A percentile compares a stretch with the other conserved stretches of the same genome.
These are phyloP conservation scores for Epizoanthus fatuus DNA, from an alignment of 92 coral and sea anemone species.

Conservation along the genomic window DNA sequence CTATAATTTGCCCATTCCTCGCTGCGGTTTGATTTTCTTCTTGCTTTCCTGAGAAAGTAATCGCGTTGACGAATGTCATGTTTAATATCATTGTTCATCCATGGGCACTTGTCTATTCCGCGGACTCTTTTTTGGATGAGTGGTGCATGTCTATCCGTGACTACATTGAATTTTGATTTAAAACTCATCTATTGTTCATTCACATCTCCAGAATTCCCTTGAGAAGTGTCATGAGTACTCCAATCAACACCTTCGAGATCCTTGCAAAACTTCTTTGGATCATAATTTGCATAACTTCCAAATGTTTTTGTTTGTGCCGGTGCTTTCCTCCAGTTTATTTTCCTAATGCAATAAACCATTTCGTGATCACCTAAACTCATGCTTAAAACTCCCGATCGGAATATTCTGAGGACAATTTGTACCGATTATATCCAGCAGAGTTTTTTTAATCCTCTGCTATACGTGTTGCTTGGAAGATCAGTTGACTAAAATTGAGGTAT, in stretches of 20 bases:
- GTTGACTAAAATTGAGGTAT: conserved; percentile 17
- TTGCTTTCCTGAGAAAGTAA: neutral
- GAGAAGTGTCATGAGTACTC: conserved; percentile 12
- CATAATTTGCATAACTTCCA: conserved; percentile 18
- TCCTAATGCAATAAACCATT: conserved; percentile 33
- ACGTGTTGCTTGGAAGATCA: neutral
- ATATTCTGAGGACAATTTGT: conserved; percentile 38
- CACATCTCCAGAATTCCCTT: conserved; percentile 2
- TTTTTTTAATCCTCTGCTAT: neutral
- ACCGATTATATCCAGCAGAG: too few species aligned
- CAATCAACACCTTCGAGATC: conserved; percentile 16
- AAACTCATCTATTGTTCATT: conserved; percentile 37
- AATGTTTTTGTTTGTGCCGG: neutral
- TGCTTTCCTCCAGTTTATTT: conserved; percentile 22
- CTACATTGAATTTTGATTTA: conserved; percentile 28
- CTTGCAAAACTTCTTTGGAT: neutral
- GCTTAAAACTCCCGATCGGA: conserved; percentile 20
- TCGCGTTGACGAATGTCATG: neutral
- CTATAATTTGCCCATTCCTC: conserved; percentile 51
- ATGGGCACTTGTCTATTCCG: neutral
- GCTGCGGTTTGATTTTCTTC: too few species aligned
- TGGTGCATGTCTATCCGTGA: neutral
- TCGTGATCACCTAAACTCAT: conserved; percentile 36
- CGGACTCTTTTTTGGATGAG: neutral
- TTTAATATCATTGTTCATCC: neutral